A percentile compares a stretch with the other conserved stretches of the same genome.
phyloP scores from a whole-genome alignment of 1,140 invertebrate species.

The Homarus americanus region DNA sequence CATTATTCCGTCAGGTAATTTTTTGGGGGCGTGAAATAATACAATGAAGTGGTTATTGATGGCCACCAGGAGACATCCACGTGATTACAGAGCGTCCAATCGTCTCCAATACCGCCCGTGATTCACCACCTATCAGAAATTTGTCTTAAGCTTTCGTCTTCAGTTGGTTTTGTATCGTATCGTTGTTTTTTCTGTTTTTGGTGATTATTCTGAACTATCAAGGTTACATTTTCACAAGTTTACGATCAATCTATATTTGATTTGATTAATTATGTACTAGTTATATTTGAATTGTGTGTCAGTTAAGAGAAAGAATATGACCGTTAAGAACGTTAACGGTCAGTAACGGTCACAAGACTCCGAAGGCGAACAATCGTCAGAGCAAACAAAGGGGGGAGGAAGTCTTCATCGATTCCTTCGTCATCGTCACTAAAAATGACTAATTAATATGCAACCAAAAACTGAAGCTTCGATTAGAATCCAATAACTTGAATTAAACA shows the following conservation, averaged over 20 bases:
- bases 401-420: slow-evolving; percentile 49
- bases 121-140: background rate
- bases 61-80: slow-evolving; percentile 8
- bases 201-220: background rate
- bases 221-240: too few relatives aligned
- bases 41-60: background rate
- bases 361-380: background rate
- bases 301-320: background rate
- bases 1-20: too few relatives aligned
- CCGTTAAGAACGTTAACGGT: slow-evolving; percentile 23
- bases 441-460: slow-evolving; percentile 73
- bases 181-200: background rate
- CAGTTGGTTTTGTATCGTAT: background rate
- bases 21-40: background rate
- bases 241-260: too few relatives aligned
- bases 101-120: slow-evolving; percentile 11
- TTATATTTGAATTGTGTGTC: too few relatives aligned
- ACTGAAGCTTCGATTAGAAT: slow-evolving; percentile 70
- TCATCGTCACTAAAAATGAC: slow-evolving; percentile 63
- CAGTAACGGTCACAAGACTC: background rate
- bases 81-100: slow-evolving; percentile 41
- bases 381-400: slow-evolving; percentile 22
- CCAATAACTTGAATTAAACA: slow-evolving; percentile 73
- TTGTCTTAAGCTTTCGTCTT: slow-evolving; percentile 25
- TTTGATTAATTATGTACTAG: too few relatives aligned